Evolutionary conservation across 2,113 vertebrate species (phyloP).

Genomic region (Mobula birostris): DNA sequence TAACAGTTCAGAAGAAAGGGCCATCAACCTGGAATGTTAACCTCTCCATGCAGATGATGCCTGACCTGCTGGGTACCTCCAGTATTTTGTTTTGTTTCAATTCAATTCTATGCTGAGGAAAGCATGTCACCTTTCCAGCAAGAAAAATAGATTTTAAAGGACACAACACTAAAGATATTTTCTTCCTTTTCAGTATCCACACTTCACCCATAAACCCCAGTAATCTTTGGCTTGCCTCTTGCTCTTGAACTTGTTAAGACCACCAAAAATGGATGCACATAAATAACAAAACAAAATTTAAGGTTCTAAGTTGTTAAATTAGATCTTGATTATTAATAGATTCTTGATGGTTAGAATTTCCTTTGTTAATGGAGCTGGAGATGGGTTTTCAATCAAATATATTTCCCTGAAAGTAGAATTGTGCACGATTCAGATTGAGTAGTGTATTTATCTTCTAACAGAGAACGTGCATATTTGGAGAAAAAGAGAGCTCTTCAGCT

Average conservation of each 20-base stretch:
- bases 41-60: no score
- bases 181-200: not conserved
- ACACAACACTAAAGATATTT: no score
- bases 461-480: slow-evolving; percentile 21
- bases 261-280: not conserved
- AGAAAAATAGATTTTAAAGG: no score
- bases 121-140: no score
- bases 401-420: not conserved
- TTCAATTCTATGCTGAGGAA: no score
- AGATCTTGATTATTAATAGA: not conserved
- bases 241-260: not conserved
- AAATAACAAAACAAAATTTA: no score
- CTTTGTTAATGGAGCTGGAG: not conserved
- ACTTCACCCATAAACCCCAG: not conserved
- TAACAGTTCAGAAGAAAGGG: no score
- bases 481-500: slow-evolving; percentile 6
- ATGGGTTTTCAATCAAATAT: not conserved
- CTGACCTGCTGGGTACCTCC: no score
- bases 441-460: not conserved
- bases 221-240: not conserved
- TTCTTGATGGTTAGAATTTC: not conserved
- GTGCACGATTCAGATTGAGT: not conserved
- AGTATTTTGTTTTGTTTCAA: no score
- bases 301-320: not conserved
- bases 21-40: no score